Conservation (phyloP, 2,888 invertebrate genomes). For the Calliopum simillimum region DNA sequence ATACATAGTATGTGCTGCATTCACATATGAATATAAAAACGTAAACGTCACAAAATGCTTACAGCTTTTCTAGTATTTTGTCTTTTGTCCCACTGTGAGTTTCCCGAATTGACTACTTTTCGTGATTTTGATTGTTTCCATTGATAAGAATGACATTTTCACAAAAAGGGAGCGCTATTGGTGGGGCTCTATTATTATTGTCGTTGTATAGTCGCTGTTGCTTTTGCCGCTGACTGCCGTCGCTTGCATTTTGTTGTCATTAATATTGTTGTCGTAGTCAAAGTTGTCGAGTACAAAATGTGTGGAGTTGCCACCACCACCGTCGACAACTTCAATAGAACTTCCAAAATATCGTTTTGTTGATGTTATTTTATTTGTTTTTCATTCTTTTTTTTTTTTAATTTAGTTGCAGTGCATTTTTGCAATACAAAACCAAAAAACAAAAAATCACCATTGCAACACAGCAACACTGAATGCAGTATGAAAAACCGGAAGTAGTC, state of each 20-base stretch:
- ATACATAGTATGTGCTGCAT: too few species aligned
- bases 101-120: not conserved
- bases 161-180: not conserved
- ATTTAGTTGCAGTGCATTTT: conserved; percentile 39
- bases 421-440: conserved; percentile 31
- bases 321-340: conserved; percentile 16
- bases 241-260: conserved; percentile 12
- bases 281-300: conserved; percentile 1
- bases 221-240: not conserved
- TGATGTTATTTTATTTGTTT: conserved; percentile 38
- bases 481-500: conserved; percentile 41
- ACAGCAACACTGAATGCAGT: not conserved
- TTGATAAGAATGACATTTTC: conserved; percentile 33
- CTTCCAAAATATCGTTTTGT: conserved; percentile 13
- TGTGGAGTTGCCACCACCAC: conserved; percentile 12
- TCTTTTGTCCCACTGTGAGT: too few species aligned
- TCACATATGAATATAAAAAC: too few species aligned
- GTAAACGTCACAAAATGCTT: too few species aligned
- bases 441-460: not conserved
- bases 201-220: not conserved
- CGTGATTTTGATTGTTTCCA: conserved; percentile 31
- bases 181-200: not conserved
- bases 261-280: conserved; percentile 28
- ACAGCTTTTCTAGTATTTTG: too few species aligned
- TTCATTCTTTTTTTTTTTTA: conserved; percentile 32